Conservation (phyloP, 2,113 vertebrate genomes). For the Mobula hypostoma region DNA sequence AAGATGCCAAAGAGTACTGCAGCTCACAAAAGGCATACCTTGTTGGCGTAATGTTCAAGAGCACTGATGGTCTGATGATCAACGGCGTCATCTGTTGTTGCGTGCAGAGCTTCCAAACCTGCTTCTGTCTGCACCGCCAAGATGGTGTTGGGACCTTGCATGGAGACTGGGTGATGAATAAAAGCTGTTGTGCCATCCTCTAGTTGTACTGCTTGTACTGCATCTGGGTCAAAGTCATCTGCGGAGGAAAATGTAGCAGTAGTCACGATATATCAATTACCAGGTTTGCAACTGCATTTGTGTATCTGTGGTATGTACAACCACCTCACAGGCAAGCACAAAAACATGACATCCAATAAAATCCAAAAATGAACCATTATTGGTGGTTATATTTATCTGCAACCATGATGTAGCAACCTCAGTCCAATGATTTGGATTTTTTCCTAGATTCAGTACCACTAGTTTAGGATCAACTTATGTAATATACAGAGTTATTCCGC, state of each 20-base stretch:
- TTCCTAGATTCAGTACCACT: background rate
- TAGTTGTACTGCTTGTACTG: slow-evolving; percentile 62
- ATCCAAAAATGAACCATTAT: background rate
- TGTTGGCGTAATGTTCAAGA: slow-evolving; percentile 55
- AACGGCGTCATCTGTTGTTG: slow-evolving; percentile 51
- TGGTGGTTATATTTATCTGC: background rate
- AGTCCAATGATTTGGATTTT: background rate
- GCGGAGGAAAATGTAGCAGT: background rate
- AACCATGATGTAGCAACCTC: background rate
- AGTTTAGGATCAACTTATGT: background rate
- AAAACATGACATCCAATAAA: background rate
- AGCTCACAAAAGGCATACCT: slow-evolving; percentile 51
- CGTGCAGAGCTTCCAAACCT: slow-evolving; percentile 51
- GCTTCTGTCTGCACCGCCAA: slow-evolving; percentile 58
- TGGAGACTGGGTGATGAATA: slow-evolving; percentile 54
- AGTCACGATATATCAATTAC: background rate
- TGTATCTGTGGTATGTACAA: background rate
- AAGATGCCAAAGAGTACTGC: background rate
- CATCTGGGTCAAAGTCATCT: slow-evolving; percentile 60
- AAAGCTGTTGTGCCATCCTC: slow-evolving; percentile 72
- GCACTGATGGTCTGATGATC: slow-evolving; percentile 51
- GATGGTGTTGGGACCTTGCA: slow-evolving; percentile 52
- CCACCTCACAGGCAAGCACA: background rate
- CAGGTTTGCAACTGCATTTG: background rate
- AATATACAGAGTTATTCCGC: background rate